These are phyloP conservation scores for Caenorhabditis sulstoni DNA, from an alignment of 2,888 invertebrate genomes.

Conservation along the genomic window DNA sequence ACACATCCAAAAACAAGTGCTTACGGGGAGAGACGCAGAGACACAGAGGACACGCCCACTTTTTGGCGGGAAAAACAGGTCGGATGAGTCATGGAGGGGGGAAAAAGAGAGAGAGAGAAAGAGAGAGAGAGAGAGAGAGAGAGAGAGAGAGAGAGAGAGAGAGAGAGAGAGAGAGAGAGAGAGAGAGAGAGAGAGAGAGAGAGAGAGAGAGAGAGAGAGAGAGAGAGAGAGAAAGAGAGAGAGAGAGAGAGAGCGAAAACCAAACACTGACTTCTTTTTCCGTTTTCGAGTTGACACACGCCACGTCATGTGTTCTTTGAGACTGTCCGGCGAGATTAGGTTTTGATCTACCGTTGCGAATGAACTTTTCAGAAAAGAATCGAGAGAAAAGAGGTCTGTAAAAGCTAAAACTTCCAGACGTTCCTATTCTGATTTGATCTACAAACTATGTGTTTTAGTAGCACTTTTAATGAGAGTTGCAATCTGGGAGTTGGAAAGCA, in stretches of 20 bases:
- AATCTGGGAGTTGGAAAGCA: too few species aligned
- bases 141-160: constrained; percentile 51
- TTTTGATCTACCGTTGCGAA: too few species aligned
- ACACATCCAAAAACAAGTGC: too few species aligned
- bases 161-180: constrained; percentile 43
- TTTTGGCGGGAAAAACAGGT: neutral
- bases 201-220: neutral
- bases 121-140: constrained; percentile 57
- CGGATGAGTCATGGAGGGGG: neutral
- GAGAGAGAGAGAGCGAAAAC: constrained; percentile 45
- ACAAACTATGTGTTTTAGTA: too few species aligned
- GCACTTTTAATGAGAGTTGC: too few species aligned
- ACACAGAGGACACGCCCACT: too few species aligned
- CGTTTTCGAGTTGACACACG: neutral
- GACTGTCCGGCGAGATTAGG: too few species aligned
- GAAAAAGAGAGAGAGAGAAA: constrained; percentile 9
- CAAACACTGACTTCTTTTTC: neutral
- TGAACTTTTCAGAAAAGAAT: too few species aligned
- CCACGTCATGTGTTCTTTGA: neutral
- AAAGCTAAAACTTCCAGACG: too few species aligned
- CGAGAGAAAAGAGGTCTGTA: too few species aligned
- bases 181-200: constrained; percentile 50
- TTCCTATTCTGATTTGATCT: too few species aligned
- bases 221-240: neutral
- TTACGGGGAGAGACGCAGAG: too few species aligned